phyloP scores from a whole-genome alignment of 2,888 invertebrate species.

The Torymus auratus region DNA sequence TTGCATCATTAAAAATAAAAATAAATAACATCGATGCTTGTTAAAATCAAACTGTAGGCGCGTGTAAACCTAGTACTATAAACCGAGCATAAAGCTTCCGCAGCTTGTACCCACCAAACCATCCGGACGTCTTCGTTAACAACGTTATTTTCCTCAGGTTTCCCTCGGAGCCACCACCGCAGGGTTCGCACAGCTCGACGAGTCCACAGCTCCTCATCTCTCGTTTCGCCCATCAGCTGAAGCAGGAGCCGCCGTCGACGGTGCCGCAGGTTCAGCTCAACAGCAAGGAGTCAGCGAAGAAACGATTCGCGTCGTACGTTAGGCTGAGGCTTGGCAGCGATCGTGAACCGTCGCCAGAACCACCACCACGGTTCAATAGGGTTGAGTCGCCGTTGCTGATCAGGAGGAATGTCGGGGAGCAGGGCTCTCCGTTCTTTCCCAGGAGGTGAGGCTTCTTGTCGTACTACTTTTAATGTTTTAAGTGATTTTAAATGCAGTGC shows the following conservation, averaged over 20 bases:
- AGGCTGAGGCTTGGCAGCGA: conserved; percentile 85
- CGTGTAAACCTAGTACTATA: too few species aligned
- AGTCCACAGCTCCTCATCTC: conserved; percentile 74
- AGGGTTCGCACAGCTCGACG: conserved; percentile 70
- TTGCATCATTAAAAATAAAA: too few species aligned
- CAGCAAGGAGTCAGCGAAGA: conserved; percentile 79
- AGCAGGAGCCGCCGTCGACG: conserved; percentile 70
- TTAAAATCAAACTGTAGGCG: too few species aligned
- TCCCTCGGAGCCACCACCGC: conserved; percentile 73
- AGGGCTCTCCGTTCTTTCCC: conserved; percentile 74
- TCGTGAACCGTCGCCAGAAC: conserved; percentile 74
- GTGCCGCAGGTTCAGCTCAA: conserved; percentile 65
- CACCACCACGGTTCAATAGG: conserved; percentile 74
- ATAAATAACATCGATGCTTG: too few species aligned
- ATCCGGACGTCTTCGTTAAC: too few species aligned
- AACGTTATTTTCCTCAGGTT: conserved; percentile 63
- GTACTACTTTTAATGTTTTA: not conserved
- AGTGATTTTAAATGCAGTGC: too few species aligned
- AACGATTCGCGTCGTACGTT: conserved; percentile 89
- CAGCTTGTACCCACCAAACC: too few species aligned
- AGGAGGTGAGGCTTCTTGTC: conserved; percentile 69
- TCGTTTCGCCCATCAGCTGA: conserved; percentile 73
- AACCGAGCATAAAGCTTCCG: too few species aligned
- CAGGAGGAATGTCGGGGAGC: conserved; percentile 80
- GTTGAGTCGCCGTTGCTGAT: conserved; percentile 79